These are phyloP conservation scores for Bubalus kerabau DNA, from an alignment of 2,113 vertebrate species.

Conservation along the genomic window DNA sequence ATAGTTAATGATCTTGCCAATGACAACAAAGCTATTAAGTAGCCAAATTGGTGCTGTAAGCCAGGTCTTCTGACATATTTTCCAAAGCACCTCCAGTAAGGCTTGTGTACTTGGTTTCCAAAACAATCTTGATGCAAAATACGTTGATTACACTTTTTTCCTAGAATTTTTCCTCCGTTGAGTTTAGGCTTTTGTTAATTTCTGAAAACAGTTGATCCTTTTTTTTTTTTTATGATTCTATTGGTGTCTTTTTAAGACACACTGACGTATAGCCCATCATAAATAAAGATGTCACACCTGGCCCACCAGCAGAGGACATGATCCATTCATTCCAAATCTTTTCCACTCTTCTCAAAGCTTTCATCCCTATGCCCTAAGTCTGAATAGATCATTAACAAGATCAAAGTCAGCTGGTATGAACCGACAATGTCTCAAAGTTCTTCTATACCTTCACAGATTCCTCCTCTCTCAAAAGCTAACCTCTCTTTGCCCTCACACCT, in stretches of 20 bases:
- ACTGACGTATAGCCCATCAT: conserved; percentile 4
- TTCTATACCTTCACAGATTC: neutral
- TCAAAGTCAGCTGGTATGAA: conserved; percentile 45
- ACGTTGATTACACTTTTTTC: neutral
- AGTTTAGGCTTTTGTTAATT: conserved; percentile 27
- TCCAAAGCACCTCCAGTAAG: neutral
- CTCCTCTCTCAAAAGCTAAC: neutral
- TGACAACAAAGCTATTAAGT: neutral
- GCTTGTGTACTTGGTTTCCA: neutral
- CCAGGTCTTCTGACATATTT: conserved; percentile 10
- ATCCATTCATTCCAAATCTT: conserved; percentile 39
- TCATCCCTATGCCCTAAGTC: conserved; percentile 15
- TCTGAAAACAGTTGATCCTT: conserved; percentile 47
- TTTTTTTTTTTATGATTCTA: conserved; percentile 31
- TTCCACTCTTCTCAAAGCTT: conserved; percentile 38
- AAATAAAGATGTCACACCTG: conserved; percentile 63
- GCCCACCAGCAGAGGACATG: conserved; percentile 41
- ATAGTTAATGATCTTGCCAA: neutral
- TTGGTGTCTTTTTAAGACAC: conserved; percentile 60
- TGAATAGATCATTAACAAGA: conserved; percentile 43
- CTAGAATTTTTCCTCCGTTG: neutral
- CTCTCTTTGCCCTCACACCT: neutral
- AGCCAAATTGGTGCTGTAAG: neutral
- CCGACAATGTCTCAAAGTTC: neutral
- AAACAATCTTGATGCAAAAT: neutral